Evolutionary conservation across 2,888 invertebrate species (phyloP), one percentile per base, ranked within the genome.

Genomic region (Coelopa pilipes): DNA sequence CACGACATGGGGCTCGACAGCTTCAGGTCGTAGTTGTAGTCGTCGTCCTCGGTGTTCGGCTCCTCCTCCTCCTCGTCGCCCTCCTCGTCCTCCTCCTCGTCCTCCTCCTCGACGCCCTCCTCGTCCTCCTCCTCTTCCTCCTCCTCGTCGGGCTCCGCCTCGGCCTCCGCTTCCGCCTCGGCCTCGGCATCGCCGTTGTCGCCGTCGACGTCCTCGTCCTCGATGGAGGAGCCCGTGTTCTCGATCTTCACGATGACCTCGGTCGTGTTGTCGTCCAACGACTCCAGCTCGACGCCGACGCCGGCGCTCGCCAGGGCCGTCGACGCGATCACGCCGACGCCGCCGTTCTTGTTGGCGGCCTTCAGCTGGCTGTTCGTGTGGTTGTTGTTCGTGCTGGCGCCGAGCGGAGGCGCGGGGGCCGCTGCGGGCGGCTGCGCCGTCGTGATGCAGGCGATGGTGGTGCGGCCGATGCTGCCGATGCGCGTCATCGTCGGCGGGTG

Each of bases 1-100:
- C 87, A 87, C 17, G 87, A 87, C 79, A 87, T 78, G 1, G 87
- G 88, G 74, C 87, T 88, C 47, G 87, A 87, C 70, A 87, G 76
- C 76, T 87, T 88, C 47, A 87, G 76, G 79, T 88, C 87, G 75
- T 87, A 88, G 75, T 85, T 87, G 63, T 82, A 85, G 24, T 78
- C 77, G 77, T 83, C 72, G 77, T 84, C 79, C 11, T 59, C 68
- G 17, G 57, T 60, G 24, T 69, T 45, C 34, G 65, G 81, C 74
- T 82, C 59, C 59, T 81, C 81, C 65, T 81, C 81, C 1, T 81
- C 82, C 15, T 80, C 63, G 47, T 72, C 74, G 17, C 73, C 62
- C 11, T 68, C 68, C 12, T 70, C 72, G 34, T 67, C 59, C 15
- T 73, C 76, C 47, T 76, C 77, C 47, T 76, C 76, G 50, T 71